Percentiles rank a stretch among this genome's conserved stretches.
Conservation (phyloP, 2,113 vertebrate species). For the Mastomys coucha region DNA sequence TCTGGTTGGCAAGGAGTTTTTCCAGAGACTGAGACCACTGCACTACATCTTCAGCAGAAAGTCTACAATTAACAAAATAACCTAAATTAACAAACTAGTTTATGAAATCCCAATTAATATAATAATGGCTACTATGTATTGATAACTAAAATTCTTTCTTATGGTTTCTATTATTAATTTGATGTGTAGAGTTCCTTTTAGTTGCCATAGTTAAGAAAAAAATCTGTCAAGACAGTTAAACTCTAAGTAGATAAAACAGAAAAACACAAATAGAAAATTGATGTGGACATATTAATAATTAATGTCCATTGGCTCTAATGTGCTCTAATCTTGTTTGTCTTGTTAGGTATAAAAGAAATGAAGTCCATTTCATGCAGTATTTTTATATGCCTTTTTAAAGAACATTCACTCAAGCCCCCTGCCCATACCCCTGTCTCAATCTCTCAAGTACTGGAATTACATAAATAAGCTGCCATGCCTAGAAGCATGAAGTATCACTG, state of each 20-base stretch:
- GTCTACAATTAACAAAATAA: conserved; percentile 75
- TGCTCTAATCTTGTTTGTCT: neutral
- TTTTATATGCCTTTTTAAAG: neutral
- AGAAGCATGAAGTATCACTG: neutral
- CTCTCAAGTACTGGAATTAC: neutral
- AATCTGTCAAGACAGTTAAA: neutral
- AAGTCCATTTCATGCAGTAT: neutral
- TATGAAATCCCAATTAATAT: neutral
- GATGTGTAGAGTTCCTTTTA: neutral
- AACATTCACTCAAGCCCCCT: neutral
- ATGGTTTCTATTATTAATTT: neutral
- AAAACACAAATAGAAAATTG: neutral
- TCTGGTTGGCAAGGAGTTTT: conserved; percentile 87
- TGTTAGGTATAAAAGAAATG: neutral
- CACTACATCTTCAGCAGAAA: conserved; percentile 87
- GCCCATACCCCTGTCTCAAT: neutral
- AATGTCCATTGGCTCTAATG: neutral
- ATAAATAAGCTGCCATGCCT: neutral
- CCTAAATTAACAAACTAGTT: conserved; percentile 26
- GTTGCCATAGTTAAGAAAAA: neutral
- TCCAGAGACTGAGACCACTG: conserved; percentile 90
- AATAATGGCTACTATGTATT: neutral
- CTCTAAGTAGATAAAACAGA: neutral
- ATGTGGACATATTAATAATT: neutral
- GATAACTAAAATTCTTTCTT: neutral